A percentile compares a stretch with the other conserved stretches of the same genome.
Evolutionary conservation across 1,140 invertebrate genomes (phyloP).

Genomic region (Diachasma alloeum): DNA sequence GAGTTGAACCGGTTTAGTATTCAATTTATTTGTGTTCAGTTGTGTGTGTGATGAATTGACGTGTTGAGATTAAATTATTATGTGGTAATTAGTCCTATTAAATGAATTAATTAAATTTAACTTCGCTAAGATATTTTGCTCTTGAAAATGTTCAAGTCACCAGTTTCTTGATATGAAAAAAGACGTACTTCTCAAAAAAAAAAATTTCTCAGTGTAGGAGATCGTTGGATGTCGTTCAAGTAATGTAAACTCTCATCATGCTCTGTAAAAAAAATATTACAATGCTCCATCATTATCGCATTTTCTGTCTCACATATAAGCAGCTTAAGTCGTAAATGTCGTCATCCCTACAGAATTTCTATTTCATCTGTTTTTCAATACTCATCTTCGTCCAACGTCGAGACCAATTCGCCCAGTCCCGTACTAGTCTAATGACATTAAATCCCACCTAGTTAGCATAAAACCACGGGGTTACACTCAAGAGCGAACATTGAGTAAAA

Average conservation of each 20-base stretch:
- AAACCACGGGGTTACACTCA: not conserved
- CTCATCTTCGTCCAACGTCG: conserved; percentile 22
- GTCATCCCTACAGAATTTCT: conserved; percentile 18
- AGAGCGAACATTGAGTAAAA: not conserved
- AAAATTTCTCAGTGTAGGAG: no score
- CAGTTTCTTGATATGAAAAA: no score
- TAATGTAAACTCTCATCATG: not conserved
- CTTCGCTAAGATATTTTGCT: no score
- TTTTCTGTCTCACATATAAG: conserved; percentile 31
- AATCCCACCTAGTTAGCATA: conserved; percentile 22
- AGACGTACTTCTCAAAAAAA: no score
- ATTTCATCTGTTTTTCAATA: conserved; percentile 28
- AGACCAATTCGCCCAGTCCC: not conserved
- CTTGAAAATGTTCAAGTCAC: no score
- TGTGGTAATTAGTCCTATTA: no score
- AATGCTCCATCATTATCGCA: conserved; percentile 28
- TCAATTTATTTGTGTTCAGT: no score
- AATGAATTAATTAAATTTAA: no score
- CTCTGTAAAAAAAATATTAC: not conserved
- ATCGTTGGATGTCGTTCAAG: conserved; percentile 9
- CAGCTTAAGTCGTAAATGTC: conserved; percentile 31
- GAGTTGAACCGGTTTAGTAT: no score
- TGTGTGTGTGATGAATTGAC: no score
- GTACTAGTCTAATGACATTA: conserved; percentile 19
- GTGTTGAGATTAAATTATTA: no score